Evolutionary conservation across 2,888 invertebrate species (phyloP).

Genomic region (Machimus rusticus): DNA sequence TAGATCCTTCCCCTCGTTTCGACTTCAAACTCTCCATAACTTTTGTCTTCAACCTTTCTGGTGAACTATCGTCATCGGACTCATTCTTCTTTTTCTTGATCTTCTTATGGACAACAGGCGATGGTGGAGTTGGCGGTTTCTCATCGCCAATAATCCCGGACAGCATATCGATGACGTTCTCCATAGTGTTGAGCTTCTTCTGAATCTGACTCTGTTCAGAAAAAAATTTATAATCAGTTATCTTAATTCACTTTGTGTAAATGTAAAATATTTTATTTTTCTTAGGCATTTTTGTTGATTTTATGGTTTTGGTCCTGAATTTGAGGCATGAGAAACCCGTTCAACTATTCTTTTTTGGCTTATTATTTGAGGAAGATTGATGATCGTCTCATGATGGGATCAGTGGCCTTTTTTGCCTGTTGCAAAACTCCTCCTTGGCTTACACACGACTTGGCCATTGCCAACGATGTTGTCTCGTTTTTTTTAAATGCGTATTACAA

Average conservation of each 20-base stretch:
- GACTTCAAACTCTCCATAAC: constrained; percentile 61
- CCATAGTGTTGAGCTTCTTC: constrained; percentile 71
- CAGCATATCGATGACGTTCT: constrained; percentile 88
- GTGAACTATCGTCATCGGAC: constrained; percentile 57
- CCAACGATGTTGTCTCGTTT: background rate
- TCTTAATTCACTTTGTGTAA: constrained; percentile 26
- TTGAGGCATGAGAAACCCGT: constrained; percentile 12
- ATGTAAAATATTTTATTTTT: constrained; percentile 40
- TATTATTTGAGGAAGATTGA: background rate
- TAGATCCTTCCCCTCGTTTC: constrained; percentile 49
- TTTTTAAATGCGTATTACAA: background rate
- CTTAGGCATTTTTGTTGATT: constrained; percentile 40
- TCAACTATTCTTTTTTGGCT: background rate
- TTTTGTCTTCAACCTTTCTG: constrained; percentile 61
- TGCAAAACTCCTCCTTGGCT: background rate
- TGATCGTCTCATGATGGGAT: background rate
- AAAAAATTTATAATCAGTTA: constrained; percentile 41
- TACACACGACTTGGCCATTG: background rate
- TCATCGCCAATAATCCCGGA: constrained; percentile 84
- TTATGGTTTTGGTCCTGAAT: constrained; percentile 42
- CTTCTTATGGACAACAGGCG: constrained; percentile 47
- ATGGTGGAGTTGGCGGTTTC: constrained; percentile 53
- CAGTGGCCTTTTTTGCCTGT: background rate
- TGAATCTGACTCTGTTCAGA: constrained; percentile 59
- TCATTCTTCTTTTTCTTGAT: constrained; percentile 41